phyloP scores from a whole-genome alignment of 2,113 vertebrate genomes.

The Oreochromis tanganicae region DNA sequence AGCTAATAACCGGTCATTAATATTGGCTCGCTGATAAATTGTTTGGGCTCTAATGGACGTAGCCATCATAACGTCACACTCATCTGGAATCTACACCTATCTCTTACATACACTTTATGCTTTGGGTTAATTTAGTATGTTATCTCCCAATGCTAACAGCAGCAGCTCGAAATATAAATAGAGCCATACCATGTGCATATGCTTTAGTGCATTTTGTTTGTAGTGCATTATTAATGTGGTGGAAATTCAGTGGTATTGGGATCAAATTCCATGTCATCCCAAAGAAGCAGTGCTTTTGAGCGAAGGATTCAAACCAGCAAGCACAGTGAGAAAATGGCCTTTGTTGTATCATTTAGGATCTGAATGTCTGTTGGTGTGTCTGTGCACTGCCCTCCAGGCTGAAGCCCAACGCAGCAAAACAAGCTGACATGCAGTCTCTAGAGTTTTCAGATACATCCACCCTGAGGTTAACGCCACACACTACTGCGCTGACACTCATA shows the following conservation, averaged over 20 bases:
- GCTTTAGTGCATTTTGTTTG: neutral
- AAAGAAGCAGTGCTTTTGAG: neutral
- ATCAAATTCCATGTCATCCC: neutral
- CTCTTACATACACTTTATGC: neutral
- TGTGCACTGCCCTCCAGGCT: constrained; percentile 2
- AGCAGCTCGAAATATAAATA: neutral
- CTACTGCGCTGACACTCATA: constrained; percentile 10
- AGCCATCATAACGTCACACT: neutral
- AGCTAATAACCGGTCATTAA: neutral
- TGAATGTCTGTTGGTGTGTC: neutral
- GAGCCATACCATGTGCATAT: neutral
- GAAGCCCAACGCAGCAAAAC: constrained; percentile 8
- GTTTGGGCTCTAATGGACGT: neutral
- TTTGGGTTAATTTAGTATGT: neutral
- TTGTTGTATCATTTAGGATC: neutral
- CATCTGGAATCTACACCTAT: neutral
- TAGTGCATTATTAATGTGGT: neutral
- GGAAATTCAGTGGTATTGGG: neutral
- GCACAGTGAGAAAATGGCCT: neutral
- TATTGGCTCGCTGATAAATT: neutral
- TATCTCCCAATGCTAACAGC: neutral
- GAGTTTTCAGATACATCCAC: constrained; percentile 14
- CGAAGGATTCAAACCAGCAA: neutral
- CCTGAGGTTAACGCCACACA: constrained; percentile 19
- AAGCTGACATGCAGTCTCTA: constrained; percentile 10